Percentiles rank a stretch among this genome's conserved stretches.
Evolutionary conservation across 92 coral and sea anemone genomes (phyloP).

Genomic region (Actinostola sp.): DNA sequence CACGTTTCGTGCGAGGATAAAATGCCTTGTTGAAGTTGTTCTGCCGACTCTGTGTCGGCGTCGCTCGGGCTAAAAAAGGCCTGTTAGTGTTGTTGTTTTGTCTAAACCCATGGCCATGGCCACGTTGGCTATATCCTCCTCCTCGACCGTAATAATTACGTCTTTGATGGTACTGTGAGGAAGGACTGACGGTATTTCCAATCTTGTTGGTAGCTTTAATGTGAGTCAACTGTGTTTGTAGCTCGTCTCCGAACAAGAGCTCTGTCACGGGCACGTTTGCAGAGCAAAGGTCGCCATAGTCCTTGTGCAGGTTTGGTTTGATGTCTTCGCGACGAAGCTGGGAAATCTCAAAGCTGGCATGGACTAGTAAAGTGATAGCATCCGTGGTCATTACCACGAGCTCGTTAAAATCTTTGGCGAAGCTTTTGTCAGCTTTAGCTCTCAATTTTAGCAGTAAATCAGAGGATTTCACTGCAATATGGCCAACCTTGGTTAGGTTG

Average conservation of each 20-base stretch:
- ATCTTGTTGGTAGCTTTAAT: conserved; percentile 41
- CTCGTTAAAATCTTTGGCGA: conserved; percentile 1
- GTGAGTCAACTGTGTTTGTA: conserved; percentile 50
- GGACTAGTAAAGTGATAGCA: conserved; percentile 24
- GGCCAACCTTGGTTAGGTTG: conserved; percentile 18
- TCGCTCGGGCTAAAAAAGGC: conserved; percentile 45
- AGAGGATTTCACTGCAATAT: conserved; percentile 21
- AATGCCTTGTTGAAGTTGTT: conserved; percentile 9
- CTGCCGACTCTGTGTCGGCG: conserved; percentile 20
- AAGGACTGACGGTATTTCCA: conserved; percentile 34
- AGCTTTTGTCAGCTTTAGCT: conserved; percentile 7
- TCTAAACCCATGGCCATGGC: no score
- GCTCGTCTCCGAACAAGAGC: conserved; percentile 46
- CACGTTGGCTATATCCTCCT: no score
- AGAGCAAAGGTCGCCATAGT: conserved; percentile 35
- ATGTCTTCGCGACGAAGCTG: conserved; percentile 30
- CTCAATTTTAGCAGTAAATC: conserved; percentile 20
- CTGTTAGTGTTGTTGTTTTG: conserved; percentile 15
- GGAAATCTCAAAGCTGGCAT: conserved; percentile 29
- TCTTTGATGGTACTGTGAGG: conserved; percentile 21
- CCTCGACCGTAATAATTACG: no score
- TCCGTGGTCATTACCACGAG: conserved; percentile 37
- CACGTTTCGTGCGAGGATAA: conserved; percentile 19
- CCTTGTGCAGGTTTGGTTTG: conserved; percentile 36
- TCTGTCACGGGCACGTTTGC: conserved; percentile 39